Percentiles rank a stretch among this genome's conserved stretches.
These are phyloP conservation scores for Balearica regulorum DNA, from an alignment of 2,797 vertebrate genomes.

Conservation along the genomic window DNA sequence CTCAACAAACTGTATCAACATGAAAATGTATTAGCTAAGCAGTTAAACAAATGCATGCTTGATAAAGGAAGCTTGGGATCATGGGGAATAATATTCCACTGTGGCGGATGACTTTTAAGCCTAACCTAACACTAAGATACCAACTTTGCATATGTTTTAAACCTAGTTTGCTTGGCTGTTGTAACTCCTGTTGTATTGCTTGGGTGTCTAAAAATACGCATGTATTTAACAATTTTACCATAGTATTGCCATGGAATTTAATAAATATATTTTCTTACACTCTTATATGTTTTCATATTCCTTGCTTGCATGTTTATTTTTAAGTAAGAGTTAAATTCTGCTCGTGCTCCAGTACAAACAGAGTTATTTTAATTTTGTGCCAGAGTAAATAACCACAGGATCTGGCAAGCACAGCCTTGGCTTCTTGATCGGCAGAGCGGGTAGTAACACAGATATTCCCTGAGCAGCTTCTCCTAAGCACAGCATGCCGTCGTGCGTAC, in stretches of 20 bases:
- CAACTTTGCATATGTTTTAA: slow-evolving; percentile 48
- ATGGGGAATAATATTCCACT: slow-evolving; percentile 47
- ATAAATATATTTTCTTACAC: slow-evolving; percentile 85
- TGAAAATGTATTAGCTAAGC: slow-evolving; percentile 25
- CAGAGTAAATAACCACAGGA: neutral
- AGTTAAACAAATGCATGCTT: slow-evolving; percentile 61
- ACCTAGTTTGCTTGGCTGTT: slow-evolving; percentile 71
- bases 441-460: neutral
- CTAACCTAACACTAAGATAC: slow-evolving; percentile 64
- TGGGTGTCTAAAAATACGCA: slow-evolving; percentile 74
- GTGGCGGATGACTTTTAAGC: slow-evolving; percentile 48
- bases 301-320: slow-evolving; percentile 5
- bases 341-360: neutral
- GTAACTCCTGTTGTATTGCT: slow-evolving; percentile 69
- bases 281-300: slow-evolving; percentile 33
- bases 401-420: neutral
- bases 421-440: neutral
- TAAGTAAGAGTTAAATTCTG: neutral
- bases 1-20: neutral
- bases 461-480: neutral
- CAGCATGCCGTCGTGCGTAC: fast-evolving
- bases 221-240: slow-evolving; percentile 77
- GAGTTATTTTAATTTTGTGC: neutral
- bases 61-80: slow-evolving; percentile 50
- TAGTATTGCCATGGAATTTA: slow-evolving; percentile 76